Conservation (phyloP, 2,113 vertebrate species). For the Oryctolagus cuniculus region mOryCun1.1 NC_091442.1:53042001-53042500, state of each 20-base stretch:
- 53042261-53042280: not conserved
- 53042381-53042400: conserved; percentile 18
- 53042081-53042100: not conserved
- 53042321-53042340: not conserved
- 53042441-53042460: not conserved
- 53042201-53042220: not conserved
- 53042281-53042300: not conserved
- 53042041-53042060: not conserved
- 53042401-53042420: not conserved
- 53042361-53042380: not conserved
- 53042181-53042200: not conserved
- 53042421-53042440: not conserved
- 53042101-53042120: not conserved
- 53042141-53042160: not conserved
- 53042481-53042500: too few relatives aligned
- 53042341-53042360: not conserved
- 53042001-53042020: not conserved
- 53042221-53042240: not conserved
- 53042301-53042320: not conserved
- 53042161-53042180: not conserved
- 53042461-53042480: not conserved
- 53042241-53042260: not conserved
- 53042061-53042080: not conserved
- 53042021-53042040: not conserved
- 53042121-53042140: not conserved